Percentiles rank a stretch among this genome's conserved stretches.
phyloP scores from a whole-genome alignment of 2,888 invertebrate species.

The Coelogynopora nodosa region DNA sequence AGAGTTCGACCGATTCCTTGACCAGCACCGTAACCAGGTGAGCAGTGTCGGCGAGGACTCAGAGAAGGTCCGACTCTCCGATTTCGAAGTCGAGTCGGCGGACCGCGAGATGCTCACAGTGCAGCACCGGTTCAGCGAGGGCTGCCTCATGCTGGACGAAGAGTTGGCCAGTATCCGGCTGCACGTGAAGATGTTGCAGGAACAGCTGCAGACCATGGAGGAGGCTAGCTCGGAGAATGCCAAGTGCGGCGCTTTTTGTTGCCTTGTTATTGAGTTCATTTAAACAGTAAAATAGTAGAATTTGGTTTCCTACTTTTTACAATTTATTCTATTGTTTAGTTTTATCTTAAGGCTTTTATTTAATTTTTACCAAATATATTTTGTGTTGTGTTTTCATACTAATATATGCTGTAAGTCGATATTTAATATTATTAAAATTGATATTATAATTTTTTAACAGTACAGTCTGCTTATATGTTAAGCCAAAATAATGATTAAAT shows the following conservation, averaged over 20 bases:
- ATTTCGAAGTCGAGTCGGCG: constrained; percentile 55
- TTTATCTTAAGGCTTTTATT: no score
- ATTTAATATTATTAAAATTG: no score
- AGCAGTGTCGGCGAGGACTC: constrained; percentile 51
- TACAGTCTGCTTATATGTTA: no score
- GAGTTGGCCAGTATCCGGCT: constrained; percentile 56
- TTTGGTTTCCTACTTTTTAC: no score
- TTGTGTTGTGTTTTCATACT: no score
- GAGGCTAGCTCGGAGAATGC: constrained; percentile 46
- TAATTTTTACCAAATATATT: no score
- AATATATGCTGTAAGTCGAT: no score
- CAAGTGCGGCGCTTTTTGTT: background rate
- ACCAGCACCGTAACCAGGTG: constrained; percentile 53
- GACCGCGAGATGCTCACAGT: constrained; percentile 56
- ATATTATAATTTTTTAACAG: no score
- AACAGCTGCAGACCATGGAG: constrained; percentile 57
- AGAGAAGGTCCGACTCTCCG: constrained; percentile 52
- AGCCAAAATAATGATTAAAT: no score
- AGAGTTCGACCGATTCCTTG: constrained; percentile 59
- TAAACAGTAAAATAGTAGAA: no score
- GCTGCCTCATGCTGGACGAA: constrained; percentile 54
- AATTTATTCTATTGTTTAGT: no score
- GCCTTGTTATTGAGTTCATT: background rate
- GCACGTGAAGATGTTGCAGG: constrained; percentile 57
- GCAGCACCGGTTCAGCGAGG: constrained; percentile 55